These are phyloP conservation scores for Oceanodroma tethys DNA, from an alignment of 2,113 vertebrate species.

Conservation along the genomic window DNA sequence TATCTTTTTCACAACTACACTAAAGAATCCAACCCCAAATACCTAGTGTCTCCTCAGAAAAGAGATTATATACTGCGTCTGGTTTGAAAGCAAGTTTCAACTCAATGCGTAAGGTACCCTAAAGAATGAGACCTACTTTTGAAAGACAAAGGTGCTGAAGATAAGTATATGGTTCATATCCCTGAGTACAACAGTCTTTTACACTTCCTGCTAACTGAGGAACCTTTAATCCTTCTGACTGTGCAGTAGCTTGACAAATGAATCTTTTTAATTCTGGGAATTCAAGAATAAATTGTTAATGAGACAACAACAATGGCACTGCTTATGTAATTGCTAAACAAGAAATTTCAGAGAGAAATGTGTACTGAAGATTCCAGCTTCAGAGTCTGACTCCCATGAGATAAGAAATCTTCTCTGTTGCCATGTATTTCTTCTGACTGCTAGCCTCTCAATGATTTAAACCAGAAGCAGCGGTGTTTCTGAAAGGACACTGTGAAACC, in stretches of 20 bases:
- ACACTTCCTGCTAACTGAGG: not conserved
- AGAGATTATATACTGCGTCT: not conserved
- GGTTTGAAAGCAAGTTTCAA: not conserved
- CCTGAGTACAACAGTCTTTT: not conserved
- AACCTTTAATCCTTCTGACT: not conserved
- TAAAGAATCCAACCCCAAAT: not conserved
- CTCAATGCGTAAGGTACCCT: not conserved
- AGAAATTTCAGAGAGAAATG: not conserved
- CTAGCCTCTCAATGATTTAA: not conserved
- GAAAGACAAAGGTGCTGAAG: not conserved
- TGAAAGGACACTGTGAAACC: not conserved
- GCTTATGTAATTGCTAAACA: not conserved
- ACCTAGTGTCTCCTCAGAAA: not conserved
- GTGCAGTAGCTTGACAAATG: not conserved
- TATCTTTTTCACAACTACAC: not conserved
- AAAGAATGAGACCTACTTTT: not conserved
- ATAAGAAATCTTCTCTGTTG: not conserved
- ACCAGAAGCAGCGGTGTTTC: not conserved
- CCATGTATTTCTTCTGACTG: not conserved
- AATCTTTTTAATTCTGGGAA: not conserved
- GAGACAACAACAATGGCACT: not conserved
- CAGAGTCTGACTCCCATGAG: not conserved
- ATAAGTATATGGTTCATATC: not conserved
- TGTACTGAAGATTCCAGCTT: not conserved
- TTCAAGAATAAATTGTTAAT: not conserved